These are phyloP conservation scores for Pelecanus crispus DNA, from an alignment of 2,113 vertebrate genomes.

Conservation along the genomic window DNA sequence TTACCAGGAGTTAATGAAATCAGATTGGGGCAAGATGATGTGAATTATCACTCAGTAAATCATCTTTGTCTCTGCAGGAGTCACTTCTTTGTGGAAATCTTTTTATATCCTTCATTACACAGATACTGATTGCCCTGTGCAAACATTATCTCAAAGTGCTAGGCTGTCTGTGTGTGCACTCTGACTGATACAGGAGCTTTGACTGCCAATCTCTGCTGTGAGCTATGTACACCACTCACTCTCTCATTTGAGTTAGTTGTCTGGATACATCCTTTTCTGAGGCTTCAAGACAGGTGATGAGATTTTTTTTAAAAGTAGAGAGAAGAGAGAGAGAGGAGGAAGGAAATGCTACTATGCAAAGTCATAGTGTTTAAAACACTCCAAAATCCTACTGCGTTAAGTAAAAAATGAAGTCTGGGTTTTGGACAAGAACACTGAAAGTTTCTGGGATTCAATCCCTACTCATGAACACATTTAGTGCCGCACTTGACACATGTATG, in stretches of 20 bases:
- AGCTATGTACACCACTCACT: background rate
- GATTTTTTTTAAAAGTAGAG: background rate
- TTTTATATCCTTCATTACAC: background rate
- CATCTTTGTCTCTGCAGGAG: background rate
- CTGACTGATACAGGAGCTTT: background rate
- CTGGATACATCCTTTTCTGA: background rate
- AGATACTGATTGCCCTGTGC: background rate
- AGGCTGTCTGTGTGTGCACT: background rate
- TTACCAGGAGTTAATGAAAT: constrained; percentile 13
- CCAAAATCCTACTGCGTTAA: background rate
- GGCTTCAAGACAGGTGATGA: background rate
- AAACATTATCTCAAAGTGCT: background rate
- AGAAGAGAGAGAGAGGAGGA: background rate
- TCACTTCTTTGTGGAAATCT: background rate
- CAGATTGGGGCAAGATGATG: background rate
- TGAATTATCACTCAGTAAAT: background rate
- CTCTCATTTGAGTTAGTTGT: background rate
- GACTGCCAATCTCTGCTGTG: background rate
- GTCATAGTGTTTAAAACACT: background rate
- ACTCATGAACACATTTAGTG: background rate
- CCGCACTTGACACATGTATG: background rate
- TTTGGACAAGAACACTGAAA: background rate
- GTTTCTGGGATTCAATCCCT: background rate
- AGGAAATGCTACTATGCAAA: background rate
- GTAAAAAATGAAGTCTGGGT: background rate